Evolutionary conservation across 2,888 invertebrate genomes (phyloP).

Genomic region (Sceliomorpha sp.): DNA sequence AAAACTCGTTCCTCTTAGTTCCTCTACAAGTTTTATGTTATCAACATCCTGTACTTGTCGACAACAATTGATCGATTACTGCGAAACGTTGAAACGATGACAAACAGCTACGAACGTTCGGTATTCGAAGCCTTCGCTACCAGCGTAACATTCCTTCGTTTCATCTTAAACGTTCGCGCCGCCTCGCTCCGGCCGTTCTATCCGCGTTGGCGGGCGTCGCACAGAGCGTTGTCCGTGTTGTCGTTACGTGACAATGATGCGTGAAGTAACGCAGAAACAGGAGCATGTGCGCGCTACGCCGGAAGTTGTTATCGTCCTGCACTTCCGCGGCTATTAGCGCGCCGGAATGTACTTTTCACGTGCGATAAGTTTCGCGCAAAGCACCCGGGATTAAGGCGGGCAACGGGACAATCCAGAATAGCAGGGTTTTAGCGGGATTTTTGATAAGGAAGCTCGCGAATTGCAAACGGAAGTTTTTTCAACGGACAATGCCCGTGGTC

Average conservation of each 20-base stretch:
- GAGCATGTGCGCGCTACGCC: slow-evolving; percentile 63
- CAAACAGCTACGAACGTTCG: slow-evolving; percentile 12
- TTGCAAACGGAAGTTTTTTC: slow-evolving; percentile 2
- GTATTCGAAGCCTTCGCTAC: slow-evolving; percentile 24
- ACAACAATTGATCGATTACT: background rate
- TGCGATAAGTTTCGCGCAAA: slow-evolving; percentile 58
- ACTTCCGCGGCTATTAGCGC: slow-evolving; percentile 70
- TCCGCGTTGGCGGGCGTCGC: slow-evolving; percentile 23
- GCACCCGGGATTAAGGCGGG: slow-evolving; percentile 13
- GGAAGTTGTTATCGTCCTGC: slow-evolving; percentile 66
- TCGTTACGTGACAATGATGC: slow-evolving; percentile 33
- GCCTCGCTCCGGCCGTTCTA: slow-evolving; percentile 26
- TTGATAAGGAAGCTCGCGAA: slow-evolving; percentile 7
- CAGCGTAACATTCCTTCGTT: slow-evolving; percentile 32
- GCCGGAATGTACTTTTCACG: slow-evolving; percentile 65
- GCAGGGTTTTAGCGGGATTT: background rate
- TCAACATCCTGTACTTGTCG: too few relatives aligned
- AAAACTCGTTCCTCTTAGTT: too few relatives aligned
- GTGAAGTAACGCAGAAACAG: slow-evolving; percentile 33
- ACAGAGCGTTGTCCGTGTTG: slow-evolving; percentile 9
- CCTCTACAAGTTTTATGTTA: too few relatives aligned
- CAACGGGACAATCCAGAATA: slow-evolving; percentile 10
- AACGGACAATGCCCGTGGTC: too few relatives aligned
- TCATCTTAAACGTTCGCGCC: slow-evolving; percentile 27
- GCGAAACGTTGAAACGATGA: slow-evolving; percentile 7